These are phyloP conservation scores for Ctenomys sociabilis DNA, from an alignment of 2,113 vertebrate genomes.

Conservation along the genomic window DNA sequence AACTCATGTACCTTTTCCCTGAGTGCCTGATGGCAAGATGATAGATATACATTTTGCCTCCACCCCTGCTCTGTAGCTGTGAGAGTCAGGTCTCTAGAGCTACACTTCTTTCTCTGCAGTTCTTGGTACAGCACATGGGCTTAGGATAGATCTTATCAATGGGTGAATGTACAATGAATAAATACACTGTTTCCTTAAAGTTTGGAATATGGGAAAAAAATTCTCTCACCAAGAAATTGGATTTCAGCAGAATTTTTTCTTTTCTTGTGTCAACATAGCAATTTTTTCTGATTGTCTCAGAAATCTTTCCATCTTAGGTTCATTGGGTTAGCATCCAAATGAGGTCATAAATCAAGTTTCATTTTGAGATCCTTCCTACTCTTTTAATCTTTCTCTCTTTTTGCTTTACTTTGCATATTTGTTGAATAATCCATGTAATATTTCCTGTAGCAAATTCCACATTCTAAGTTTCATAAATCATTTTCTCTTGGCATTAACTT, in stretches of 20 bases:
- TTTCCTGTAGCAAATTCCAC: not conserved
- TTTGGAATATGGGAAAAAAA: not conserved
- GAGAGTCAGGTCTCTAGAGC: too few species aligned
- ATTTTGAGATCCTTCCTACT: not conserved
- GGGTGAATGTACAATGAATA: not conserved
- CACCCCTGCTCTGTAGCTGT: not conserved
- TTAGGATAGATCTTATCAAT: not conserved
- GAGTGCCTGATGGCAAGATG: not conserved
- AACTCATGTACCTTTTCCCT: not conserved
- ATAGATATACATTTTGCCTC: not conserved
- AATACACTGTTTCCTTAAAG: not conserved
- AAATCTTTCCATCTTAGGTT: not conserved
- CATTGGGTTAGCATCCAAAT: conserved; percentile 1
- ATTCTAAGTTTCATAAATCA: not conserved
- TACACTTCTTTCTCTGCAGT: not conserved
- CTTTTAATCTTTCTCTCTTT: not conserved
- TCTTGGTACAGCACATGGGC: not conserved
- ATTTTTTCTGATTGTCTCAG: not conserved
- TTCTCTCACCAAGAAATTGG: not conserved
- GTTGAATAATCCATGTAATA: not conserved
- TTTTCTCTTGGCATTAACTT: not conserved
- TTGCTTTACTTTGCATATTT: not conserved
- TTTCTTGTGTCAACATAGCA: not conserved
- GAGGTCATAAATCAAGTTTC: not conserved
- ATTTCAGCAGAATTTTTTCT: not conserved